Percentiles rank a stretch among this genome's conserved stretches.
phyloP scores from a whole-genome alignment of 2,888 invertebrate species.

The Escarpia spicata region DNA sequence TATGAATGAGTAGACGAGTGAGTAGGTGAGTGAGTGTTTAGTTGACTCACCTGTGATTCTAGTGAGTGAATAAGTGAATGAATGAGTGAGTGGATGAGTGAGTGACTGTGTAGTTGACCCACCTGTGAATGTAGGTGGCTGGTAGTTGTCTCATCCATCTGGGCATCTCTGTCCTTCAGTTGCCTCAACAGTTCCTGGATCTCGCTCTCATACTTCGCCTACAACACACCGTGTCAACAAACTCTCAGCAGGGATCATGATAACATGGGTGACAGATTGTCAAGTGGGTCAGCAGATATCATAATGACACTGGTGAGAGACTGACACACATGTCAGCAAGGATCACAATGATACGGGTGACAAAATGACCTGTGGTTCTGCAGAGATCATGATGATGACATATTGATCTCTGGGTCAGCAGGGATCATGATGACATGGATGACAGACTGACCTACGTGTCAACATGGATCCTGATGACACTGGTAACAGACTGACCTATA shows the following conservation, averaged over 20 bases:
- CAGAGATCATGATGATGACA: too few species aligned
- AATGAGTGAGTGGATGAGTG: neutral
- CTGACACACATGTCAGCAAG: neutral
- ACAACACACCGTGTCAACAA: neutral
- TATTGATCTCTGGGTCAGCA: too few species aligned
- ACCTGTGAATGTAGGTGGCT: neutral
- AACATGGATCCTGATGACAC: neutral
- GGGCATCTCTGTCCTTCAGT: constrained; percentile 54
- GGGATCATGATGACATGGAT: neutral
- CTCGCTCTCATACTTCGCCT: constrained; percentile 26
- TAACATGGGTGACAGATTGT: neutral
- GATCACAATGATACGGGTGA: neutral
- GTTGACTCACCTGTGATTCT: too few species aligned
- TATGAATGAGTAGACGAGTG: too few species aligned
- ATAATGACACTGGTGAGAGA: neutral
- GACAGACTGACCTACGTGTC: neutral
- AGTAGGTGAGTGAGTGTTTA: too few species aligned
- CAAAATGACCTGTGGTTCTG: neutral
- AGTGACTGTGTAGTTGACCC: neutral
- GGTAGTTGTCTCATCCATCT: constrained; percentile 57
- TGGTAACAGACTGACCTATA: neutral
- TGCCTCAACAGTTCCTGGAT: constrained; percentile 42
- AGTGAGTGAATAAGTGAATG: neutral
- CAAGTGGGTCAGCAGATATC: neutral
- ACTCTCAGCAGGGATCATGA: neutral